Evolutionary conservation across 2,888 invertebrate species (phyloP).

Genomic region (Cryptocheilus praepositus): DNA sequence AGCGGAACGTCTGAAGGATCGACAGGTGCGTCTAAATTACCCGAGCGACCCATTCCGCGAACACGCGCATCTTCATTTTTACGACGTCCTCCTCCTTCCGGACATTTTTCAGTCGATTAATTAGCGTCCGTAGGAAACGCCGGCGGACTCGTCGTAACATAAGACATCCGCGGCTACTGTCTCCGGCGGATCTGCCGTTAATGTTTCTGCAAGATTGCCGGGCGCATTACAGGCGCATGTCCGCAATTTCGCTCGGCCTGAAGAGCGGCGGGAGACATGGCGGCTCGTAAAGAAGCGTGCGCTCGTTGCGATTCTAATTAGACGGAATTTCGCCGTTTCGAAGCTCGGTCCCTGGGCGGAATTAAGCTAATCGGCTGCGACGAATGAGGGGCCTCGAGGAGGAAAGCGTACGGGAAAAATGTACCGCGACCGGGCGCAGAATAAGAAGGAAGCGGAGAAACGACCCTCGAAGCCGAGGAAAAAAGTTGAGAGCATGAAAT

Average conservation of each 20-base stretch:
- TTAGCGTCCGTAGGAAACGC: too few relatives aligned
- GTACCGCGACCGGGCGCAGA: conserved; percentile 5
- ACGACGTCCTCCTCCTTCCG: too few relatives aligned
- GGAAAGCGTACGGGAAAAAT: not conserved
- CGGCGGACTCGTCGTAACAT: too few relatives aligned
- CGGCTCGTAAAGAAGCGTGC: conserved; percentile 56
- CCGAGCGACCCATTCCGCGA: too few relatives aligned
- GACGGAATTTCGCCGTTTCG: conserved; percentile 53
- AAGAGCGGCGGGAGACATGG: conserved; percentile 9
- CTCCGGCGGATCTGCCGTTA: too few relatives aligned
- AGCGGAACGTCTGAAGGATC: too few relatives aligned
- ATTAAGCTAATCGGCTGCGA: conserved; percentile 57
- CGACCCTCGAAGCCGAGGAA: conserved; percentile 37
- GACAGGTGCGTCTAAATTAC: too few relatives aligned
- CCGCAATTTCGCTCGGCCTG: conserved; percentile 5
- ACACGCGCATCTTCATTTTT: too few relatives aligned
- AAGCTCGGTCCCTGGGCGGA: not conserved
- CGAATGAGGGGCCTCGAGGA: conserved; percentile 37
- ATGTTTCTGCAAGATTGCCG: not conserved
- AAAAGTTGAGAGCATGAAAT: conserved; percentile 63
- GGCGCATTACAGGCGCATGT: not conserved
- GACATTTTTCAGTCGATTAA: too few relatives aligned
- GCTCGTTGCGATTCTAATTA: conserved; percentile 67
- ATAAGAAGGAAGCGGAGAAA: conserved; percentile 17
- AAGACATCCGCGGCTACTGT: too few relatives aligned